These are phyloP conservation scores for Heteromormyrus szaboi DNA, from an alignment of 2,797 vertebrate genomes.

Conservation along the genomic window DNA sequence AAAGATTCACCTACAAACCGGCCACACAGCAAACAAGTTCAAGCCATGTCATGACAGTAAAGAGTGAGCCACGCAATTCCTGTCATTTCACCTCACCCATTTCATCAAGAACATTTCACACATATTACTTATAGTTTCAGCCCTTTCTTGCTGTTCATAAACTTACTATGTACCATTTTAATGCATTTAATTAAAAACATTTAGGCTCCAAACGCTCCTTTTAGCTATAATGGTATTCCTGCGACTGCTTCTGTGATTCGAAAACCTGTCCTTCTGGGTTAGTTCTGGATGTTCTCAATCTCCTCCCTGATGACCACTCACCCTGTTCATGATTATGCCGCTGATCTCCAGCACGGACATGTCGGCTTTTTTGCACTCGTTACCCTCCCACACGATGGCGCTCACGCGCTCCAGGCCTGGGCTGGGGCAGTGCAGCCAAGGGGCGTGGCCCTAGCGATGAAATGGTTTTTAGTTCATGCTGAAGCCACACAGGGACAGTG, in stretches of 20 bases:
- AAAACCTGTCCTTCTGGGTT: neutral
- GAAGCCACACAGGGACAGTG: slow-evolving; percentile 13
- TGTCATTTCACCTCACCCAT: neutral
- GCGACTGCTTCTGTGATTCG: neutral
- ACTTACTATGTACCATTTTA: neutral
- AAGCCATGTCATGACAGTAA: neutral
- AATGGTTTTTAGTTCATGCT: neutral
- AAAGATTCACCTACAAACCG: slow-evolving; percentile 76
- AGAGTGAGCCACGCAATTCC: neutral
- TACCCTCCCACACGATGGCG: slow-evolving; percentile 97
- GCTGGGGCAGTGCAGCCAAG: slow-evolving; percentile 89
- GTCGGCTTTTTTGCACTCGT: slow-evolving; percentile 96
- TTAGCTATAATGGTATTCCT: neutral
- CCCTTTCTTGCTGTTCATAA: neutral
- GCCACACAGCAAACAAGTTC: neutral
- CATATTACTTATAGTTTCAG: neutral
- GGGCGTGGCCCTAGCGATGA: slow-evolving; percentile 72
- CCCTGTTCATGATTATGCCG: slow-evolving; percentile 96
- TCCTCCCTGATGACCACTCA: slow-evolving; percentile 51
- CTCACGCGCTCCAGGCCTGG: slow-evolving; percentile 91
- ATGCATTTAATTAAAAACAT: neutral
- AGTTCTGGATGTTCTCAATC: neutral
- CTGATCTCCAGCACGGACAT: slow-evolving; percentile 99
- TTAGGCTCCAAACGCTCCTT: neutral
- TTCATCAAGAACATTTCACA: neutral